Conservation (phyloP, 2,113 vertebrate species). For the Phyllostomus hastatus region DNA sequence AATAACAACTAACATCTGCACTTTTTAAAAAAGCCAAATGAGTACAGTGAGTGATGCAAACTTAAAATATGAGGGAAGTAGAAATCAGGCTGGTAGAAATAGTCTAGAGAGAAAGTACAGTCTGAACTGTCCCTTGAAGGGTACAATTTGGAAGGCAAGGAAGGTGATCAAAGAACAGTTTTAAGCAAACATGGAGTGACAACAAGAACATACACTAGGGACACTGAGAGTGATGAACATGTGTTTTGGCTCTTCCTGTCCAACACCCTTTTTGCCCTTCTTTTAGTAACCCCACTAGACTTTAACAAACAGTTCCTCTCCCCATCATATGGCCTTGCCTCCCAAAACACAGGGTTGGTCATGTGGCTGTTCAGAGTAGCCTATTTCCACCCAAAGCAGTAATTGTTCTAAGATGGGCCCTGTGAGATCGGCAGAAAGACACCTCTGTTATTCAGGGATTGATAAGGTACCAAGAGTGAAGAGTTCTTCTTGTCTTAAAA, state of each 20-base stretch:
- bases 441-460: no score
- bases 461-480: rapidly evolving
- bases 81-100: neutral
- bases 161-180: neutral
- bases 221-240: rapidly evolving
- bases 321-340: neutral
- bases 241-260: neutral
- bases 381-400: neutral
- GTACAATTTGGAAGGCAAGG: neutral
- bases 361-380: neutral
- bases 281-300: neutral
- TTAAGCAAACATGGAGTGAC: neutral
- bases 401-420: rapidly evolving
- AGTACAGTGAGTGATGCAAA: neutral
- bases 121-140: neutral
- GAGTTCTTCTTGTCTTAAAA: neutral
- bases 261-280: neutral
- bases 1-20: neutral
- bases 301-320: neutral
- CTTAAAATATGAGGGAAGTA: neutral
- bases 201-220: neutral
- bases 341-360: neutral
- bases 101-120: neutral
- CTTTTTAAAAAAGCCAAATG: neutral
- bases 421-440: neutral